Conservation (phyloP, 2,113 vertebrate genomes). For the Psophia crepitans region DNA sequence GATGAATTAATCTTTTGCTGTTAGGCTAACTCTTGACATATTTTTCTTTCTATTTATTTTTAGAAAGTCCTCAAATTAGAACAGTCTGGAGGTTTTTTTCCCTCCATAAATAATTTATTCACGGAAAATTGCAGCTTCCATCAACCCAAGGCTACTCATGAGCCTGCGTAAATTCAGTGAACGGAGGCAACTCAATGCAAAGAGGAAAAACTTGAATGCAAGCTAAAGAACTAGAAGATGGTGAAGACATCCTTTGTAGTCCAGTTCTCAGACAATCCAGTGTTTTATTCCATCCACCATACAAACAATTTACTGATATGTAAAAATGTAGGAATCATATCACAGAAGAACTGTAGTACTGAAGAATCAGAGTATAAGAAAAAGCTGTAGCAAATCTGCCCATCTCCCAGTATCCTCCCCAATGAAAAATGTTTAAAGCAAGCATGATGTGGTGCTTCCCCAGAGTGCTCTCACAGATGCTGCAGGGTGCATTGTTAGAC, state of each 20-base stretch:
- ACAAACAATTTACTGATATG: background rate
- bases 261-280: background rate
- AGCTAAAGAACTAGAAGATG: background rate
- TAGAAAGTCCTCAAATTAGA: background rate
- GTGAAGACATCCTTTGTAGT: background rate
- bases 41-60: background rate
- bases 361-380: background rate
- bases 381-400: background rate
- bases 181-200: background rate
- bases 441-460: background rate
- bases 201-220: background rate
- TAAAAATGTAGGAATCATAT: background rate
- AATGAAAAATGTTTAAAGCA: rapidly evolving
- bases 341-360: rapidly evolving
- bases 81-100: background rate
- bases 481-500: background rate
- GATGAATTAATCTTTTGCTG: background rate
- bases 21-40: background rate
- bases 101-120: background rate
- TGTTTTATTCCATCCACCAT: background rate
- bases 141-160: background rate
- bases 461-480: background rate
- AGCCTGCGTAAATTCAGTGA: background rate
- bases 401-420: background rate
- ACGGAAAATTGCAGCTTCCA: background rate